phyloP scores from a whole-genome alignment of 1,140 invertebrate species.

The Drosophila kurseongensis region DNA sequence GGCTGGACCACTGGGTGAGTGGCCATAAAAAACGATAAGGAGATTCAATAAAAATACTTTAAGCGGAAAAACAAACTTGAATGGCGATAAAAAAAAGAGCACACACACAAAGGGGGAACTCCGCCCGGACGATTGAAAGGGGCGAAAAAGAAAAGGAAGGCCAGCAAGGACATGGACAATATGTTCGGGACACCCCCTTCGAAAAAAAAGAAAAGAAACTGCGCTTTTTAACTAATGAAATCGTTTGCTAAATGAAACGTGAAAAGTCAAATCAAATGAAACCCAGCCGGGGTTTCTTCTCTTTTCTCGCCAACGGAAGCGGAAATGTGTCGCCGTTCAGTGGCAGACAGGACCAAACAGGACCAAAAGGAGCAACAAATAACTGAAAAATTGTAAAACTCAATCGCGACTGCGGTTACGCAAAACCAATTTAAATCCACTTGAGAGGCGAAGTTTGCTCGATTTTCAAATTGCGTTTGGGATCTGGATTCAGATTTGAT shows the following conservation, averaged over 20 bases:
- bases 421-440: slow-evolving; percentile 75
- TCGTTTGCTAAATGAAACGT: slow-evolving; percentile 84
- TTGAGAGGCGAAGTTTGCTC: slow-evolving; percentile 52
- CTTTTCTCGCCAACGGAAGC: slow-evolving; percentile 58
- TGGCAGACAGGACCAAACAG: slow-evolving; percentile 38
- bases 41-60: slow-evolving; percentile 84
- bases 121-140: slow-evolving; percentile 60
- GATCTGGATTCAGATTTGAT: slow-evolving; percentile 37
- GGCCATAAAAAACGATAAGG: slow-evolving; percentile 81
- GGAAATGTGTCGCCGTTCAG: slow-evolving; percentile 80
- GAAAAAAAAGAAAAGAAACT: slow-evolving; percentile 13
- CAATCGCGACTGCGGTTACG: slow-evolving; percentile 56
- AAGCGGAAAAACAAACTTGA: slow-evolving; percentile 84
- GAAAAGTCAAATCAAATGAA: slow-evolving; percentile 69
- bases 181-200: slow-evolving; percentile 37
- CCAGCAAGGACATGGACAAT: slow-evolving; percentile 51
- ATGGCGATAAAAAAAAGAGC: slow-evolving; percentile 67
- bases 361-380: slow-evolving; percentile 25
- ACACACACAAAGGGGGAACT: slow-evolving; percentile 4
- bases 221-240: slow-evolving; percentile 83
- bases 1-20: slow-evolving; percentile 56
- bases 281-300: slow-evolving; percentile 26
- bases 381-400: slow-evolving; percentile 59
- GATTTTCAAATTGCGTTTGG: slow-evolving; percentile 6
- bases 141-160: not conserved